Evolutionary conservation across 2,797 vertebrate species (phyloP).

Genomic region (Leptoclinus maculatus): DNA sequence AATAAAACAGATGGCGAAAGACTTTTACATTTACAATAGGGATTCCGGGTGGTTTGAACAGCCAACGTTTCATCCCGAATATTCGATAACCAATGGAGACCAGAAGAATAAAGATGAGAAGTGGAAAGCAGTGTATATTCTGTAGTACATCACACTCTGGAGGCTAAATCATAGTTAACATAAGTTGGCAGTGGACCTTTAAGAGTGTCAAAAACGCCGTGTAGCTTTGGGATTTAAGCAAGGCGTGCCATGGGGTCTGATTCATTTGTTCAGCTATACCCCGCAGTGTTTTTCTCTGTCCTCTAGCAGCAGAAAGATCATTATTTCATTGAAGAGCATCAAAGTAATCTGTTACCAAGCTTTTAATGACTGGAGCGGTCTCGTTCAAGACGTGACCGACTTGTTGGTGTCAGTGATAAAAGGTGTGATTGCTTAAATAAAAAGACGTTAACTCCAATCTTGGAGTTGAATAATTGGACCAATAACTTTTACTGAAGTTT

Average conservation of each 20-base stretch:
- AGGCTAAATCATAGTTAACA: slow-evolving; percentile 62
- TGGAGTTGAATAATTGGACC: slow-evolving; percentile 71
- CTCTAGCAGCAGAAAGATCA: slow-evolving; percentile 45
- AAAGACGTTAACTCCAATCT: slow-evolving; percentile 63
- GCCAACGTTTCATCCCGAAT: slow-evolving; percentile 38
- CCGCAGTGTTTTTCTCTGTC: slow-evolving; percentile 27
- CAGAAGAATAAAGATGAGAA: slow-evolving; percentile 19
- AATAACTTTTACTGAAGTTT: slow-evolving; percentile 69
- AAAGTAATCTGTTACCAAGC: slow-evolving; percentile 51
- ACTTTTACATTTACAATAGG: slow-evolving; percentile 55
- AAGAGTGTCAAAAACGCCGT: slow-evolving; percentile 58
- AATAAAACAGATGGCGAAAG: slow-evolving; percentile 69
- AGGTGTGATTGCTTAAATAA: slow-evolving; percentile 67
- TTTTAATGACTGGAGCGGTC: slow-evolving; percentile 54
- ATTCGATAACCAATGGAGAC: slow-evolving; percentile 20
- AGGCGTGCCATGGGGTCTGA: slow-evolving; percentile 42
- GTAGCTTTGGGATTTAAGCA: slow-evolving; percentile 51
- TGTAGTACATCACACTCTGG: slow-evolving; percentile 38
- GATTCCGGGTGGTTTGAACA: slow-evolving; percentile 27
- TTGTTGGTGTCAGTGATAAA: slow-evolving; percentile 72
- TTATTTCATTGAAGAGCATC: slow-evolving; percentile 67
- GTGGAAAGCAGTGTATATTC: slow-evolving; percentile 31
- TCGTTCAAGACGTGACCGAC: slow-evolving; percentile 67
- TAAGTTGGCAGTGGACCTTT: slow-evolving; percentile 69
- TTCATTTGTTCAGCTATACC: slow-evolving; percentile 33